Evolutionary conservation across 2,888 invertebrate genomes (phyloP).

Genomic region (Leptura quadrifasciata): DNA sequence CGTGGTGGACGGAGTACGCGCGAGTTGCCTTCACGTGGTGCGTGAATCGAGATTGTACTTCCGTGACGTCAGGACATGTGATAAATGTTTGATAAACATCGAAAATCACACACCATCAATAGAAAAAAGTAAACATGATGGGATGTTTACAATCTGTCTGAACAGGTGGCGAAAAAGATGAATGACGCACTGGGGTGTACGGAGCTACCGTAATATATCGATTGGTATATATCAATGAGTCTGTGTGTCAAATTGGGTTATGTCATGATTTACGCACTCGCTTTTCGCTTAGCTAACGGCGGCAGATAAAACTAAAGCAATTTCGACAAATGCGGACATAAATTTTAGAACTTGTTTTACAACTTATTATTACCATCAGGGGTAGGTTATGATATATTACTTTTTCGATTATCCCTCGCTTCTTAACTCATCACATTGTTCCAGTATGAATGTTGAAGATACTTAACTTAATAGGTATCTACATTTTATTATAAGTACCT

Average conservation of each 20-base stretch:
- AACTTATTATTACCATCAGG: not conserved
- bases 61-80: constrained; percentile 60
- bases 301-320: constrained; percentile 25
- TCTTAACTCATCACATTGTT: not conserved
- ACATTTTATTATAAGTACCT: too few relatives aligned
- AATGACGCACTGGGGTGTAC: constrained; percentile 62
- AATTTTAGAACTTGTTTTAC: constrained; percentile 17
- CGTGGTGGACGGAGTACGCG: constrained; percentile 57
- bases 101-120: constrained; percentile 61
- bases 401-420: not conserved
- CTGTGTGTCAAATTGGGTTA: constrained; percentile 55
- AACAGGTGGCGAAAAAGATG: constrained; percentile 68
- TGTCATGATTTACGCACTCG: constrained; percentile 52
- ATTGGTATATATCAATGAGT: constrained; percentile 63
- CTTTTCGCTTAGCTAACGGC: constrained; percentile 10
- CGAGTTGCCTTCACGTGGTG: constrained; percentile 57
- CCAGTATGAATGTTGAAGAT: not conserved
- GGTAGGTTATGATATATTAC: not conserved
- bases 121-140: constrained; percentile 62
- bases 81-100: constrained; percentile 64
- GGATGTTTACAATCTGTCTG: constrained; percentile 64
- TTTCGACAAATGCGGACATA: constrained; percentile 8
- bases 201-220: constrained; percentile 58
- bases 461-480: too few relatives aligned
- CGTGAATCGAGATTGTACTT: constrained; percentile 51